Percentiles rank a stretch among this genome's conserved stretches.
These are phyloP conservation scores for Enteromius fasciolatus DNA, from an alignment of 2,797 vertebrate genomes.

Conservation along the genomic window DNA sequence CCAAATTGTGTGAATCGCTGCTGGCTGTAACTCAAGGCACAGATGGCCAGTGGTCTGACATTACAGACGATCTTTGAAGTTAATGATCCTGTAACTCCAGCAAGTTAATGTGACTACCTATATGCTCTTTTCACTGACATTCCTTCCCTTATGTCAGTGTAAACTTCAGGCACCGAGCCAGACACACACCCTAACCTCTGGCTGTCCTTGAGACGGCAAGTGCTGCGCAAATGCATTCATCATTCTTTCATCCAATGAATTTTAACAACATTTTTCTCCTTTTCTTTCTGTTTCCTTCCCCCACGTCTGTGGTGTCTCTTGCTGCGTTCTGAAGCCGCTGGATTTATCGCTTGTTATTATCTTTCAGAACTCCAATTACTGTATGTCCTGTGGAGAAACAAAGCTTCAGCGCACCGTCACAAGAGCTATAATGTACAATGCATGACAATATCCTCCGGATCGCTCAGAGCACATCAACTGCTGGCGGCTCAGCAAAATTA, in stretches of 20 bases:
- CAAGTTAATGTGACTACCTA: conserved; percentile 1
- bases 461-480: conserved; percentile 42
- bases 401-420: conserved; percentile 63
- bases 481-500: conserved; percentile 62
- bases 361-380: conserved; percentile 70
- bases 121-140: conserved; percentile 50
- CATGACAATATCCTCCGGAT: conserved; percentile 72
- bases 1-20: not conserved
- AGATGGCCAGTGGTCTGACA: conserved; percentile 22
- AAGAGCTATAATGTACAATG: conserved; percentile 59
- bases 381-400: conserved; percentile 72
- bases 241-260: conserved; percentile 72
- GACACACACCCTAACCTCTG: conserved; percentile 71
- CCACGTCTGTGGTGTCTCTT: conserved; percentile 52
- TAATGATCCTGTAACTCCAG: conserved; percentile 25
- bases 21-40: conserved; percentile 11
- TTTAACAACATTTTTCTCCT: conserved; percentile 70
- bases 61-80: conserved; percentile 11
- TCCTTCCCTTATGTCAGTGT: conserved; percentile 56
- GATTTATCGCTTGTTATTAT: conserved; percentile 73
- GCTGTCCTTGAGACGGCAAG: conserved; percentile 71
- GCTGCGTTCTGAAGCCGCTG: conserved; percentile 62
- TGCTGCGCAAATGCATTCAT: conserved; percentile 73
- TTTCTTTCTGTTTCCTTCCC: conserved; percentile 31
- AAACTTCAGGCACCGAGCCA: conserved; percentile 60